Evolutionary conservation across 2,797 vertebrate genomes (phyloP), one percentile per base, ranked within the genome.

Genomic region (Urocyon cinereoargenteus): DNA sequence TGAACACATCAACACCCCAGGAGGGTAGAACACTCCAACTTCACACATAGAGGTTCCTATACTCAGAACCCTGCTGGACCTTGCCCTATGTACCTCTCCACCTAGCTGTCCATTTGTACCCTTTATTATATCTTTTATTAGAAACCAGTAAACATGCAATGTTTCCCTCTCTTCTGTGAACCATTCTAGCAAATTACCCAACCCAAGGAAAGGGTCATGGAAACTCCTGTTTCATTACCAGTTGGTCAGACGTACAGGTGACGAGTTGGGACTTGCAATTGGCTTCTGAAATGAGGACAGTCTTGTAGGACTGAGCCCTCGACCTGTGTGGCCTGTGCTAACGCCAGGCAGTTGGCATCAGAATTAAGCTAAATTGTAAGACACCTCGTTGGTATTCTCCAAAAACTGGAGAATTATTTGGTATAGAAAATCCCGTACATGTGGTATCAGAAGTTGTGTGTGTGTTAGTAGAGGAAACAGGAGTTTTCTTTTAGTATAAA

Each of bases 31-130:
- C 57, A 51, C 24, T 22, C 70, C 59, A 77, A n/a, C 6, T 36
- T 36, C 24, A 5, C 0, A 0, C 7, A 3, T 13, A 34, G 31
- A 59, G 12, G n/a, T 45, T 93, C 36, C 18, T 51, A 18, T 18
- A 2, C 13, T 21, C 16, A 12, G 64, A 45, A 40, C 31, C 77
- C 75, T 28, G 31, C 55, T 2, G 2, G n/a, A n/a, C 21, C 55
- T 88, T 40, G 51, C 13, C 34, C 55, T 53, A 3, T 4, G 31
- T 16, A 87, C 53, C 62, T 68, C 34, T 70, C 22, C 5, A 11
- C 57, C 36, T 31, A 36, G 36, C 36, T 68, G 16, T 24, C 59
- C 53, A 51, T 18, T 36, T 72, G 21, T 49, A 79, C 34, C 31
- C 31, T 70, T 28, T 34, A 22, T n/a, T 31, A 12, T 45, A 45